Evolutionary conservation across 1,140 invertebrate genomes (phyloP), one percentile per base, ranked within the genome.

Genomic region (Pachyrhynchus sulphureomaculatus): DNA sequence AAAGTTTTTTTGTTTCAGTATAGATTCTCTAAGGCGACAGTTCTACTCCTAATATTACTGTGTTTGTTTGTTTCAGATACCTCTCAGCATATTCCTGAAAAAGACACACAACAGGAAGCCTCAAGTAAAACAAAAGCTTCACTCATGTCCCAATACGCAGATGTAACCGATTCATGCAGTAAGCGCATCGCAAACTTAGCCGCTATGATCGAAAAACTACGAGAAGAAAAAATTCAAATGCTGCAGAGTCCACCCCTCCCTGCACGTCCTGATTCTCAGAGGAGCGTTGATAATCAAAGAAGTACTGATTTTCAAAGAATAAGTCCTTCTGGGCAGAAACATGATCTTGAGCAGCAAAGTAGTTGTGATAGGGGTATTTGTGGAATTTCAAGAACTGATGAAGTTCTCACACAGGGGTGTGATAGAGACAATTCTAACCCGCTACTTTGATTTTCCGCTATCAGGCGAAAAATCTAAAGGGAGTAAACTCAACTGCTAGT

Each of bases 191-290:
- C 77, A n/a, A 78, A 79, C 65, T 71, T 84, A 42, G 77, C 80
- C 1, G 77, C 77, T 60, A 80, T 82, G 66, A 76, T 84, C 21
- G 77, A 82, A 49, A 77, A 83, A 75, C 77, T 84, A 1, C 74
- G 82, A 36, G 74, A 73, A 69, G 82, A 82, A 69, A 83, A 82
- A 70, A 76, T 39, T 55, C 74, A 65, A 33, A 73, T 75, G 57
- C 23, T 70, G 10, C 52, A 66, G 33, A 65, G 42, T 36, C 34
- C 52, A 10, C 61, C 47, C 2, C 9, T 44, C 15, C 10, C 10
- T 12, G 4, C 20, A n/a, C n/a, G n/a, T n/a, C 18, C 21, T 3
- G 5, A 9, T 9, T 3, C 26, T 29, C 26, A 29, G 12, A 29
- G 26, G 26, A n/a, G n/a, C n/a, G n/a, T n/a, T n/a, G n/a, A n/a